phyloP scores from a whole-genome alignment of 64 coral and sea anemone genomes.

The Porites lutea region DNA sequence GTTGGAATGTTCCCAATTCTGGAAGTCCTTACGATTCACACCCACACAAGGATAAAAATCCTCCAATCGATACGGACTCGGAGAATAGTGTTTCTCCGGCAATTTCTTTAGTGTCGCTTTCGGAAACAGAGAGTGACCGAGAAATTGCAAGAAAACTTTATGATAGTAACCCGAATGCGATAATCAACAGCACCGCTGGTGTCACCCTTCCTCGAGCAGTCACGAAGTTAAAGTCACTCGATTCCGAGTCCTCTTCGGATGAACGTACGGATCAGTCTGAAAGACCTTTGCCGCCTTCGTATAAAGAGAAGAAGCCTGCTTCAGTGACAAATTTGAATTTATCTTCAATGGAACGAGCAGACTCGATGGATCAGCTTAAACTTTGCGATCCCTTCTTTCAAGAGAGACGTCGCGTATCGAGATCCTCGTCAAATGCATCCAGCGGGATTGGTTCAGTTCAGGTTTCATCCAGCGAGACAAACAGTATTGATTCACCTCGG shows the following conservation, averaged over 20 bases:
- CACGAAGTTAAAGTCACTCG: slow-evolving; percentile 70
- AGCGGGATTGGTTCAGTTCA: slow-evolving; percentile 81
- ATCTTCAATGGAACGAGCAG: slow-evolving; percentile 26
- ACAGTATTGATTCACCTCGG: slow-evolving; percentile 82
- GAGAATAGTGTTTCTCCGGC: slow-evolving; percentile 88
- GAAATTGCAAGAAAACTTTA: slow-evolving; percentile 83
- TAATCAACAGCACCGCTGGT: background rate
- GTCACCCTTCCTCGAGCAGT: slow-evolving; percentile 63
- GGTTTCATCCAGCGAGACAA: slow-evolving; percentile 90
- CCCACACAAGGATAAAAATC: slow-evolving; percentile 23
- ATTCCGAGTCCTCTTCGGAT: slow-evolving; percentile 81
- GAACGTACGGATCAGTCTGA: slow-evolving; percentile 4
- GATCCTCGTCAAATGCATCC: slow-evolving; percentile 87
- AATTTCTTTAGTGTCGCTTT: slow-evolving; percentile 83
- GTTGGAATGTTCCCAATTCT: slow-evolving; percentile 56
- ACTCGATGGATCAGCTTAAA: slow-evolving; percentile 88
- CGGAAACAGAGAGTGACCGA: slow-evolving; percentile 80
- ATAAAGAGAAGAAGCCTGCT: slow-evolving; percentile 25
- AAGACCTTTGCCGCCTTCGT: slow-evolving; percentile 17
- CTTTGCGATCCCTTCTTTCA: slow-evolving; percentile 88
- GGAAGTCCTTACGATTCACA: slow-evolving; percentile 42
- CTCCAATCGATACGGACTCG: slow-evolving; percentile 69
- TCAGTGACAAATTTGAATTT: slow-evolving; percentile 15
- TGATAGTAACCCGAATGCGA: background rate
- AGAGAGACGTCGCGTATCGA: slow-evolving; percentile 42